phyloP scores from a whole-genome alignment of 2,113 vertebrate species.

The Acinonyx jubatus region DNA sequence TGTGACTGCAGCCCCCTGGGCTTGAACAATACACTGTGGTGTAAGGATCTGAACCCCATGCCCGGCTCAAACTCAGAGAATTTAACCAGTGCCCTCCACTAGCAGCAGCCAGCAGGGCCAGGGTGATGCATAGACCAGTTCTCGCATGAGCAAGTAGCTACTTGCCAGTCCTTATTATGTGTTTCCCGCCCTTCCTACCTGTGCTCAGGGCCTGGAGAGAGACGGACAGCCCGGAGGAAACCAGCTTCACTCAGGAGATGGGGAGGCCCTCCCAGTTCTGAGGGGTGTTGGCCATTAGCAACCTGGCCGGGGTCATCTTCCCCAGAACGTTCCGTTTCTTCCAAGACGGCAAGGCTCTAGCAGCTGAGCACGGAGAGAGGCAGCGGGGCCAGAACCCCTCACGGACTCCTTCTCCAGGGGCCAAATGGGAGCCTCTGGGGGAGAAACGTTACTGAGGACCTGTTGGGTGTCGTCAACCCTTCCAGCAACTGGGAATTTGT shows the following conservation, averaged over 20 bases:
- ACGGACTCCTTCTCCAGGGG: not conserved
- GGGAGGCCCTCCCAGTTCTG: not conserved
- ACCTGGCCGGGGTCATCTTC: not conserved
- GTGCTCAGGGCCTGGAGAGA: not conserved
- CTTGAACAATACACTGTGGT: rapidly evolving
- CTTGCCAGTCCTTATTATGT: not conserved
- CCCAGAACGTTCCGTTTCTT: not conserved
- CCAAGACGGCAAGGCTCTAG: not conserved
- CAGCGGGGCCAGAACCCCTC: rapidly evolving
- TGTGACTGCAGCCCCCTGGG: not conserved
- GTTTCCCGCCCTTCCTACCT: not conserved
- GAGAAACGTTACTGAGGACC: not conserved
- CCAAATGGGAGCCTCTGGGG: not conserved
- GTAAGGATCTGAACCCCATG: rapidly evolving
- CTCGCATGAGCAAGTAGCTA: rapidly evolving
- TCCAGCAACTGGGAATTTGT: not conserved
- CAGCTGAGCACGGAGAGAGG: not conserved
- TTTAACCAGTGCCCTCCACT: not conserved
- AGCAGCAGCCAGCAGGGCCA: not conserved
- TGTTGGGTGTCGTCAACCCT: not conserved
- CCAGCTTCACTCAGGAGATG: not conserved
- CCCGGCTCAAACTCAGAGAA: not conserved
- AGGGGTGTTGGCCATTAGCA: not conserved
- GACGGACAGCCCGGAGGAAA: rapidly evolving
- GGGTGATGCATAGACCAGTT: not conserved